phyloP scores from a whole-genome alignment of 2,113 vertebrate genomes.

The Delphinus delphis region DNA sequence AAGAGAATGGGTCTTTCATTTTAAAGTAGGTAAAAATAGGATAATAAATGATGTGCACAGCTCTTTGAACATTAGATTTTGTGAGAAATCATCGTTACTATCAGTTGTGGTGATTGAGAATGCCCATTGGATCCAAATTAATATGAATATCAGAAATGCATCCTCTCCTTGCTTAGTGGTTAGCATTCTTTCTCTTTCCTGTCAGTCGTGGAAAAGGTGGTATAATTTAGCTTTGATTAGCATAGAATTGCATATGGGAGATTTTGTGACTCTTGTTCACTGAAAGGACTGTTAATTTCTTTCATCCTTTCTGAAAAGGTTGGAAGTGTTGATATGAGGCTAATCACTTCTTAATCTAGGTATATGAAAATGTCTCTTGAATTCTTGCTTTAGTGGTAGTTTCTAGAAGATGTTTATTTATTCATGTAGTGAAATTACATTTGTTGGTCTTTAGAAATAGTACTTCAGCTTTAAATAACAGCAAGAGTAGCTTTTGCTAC shows the following conservation, averaged over 20 bases:
- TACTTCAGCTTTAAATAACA: constrained; percentile 29
- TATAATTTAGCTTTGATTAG: background rate
- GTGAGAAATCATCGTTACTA: background rate
- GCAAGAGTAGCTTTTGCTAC: background rate
- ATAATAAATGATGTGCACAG: background rate
- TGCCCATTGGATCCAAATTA: background rate
- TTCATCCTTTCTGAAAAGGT: background rate
- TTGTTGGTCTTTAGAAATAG: background rate
- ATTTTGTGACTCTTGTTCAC: background rate
- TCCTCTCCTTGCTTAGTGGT: background rate
- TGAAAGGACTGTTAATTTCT: constrained; percentile 7
- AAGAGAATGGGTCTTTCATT: background rate
- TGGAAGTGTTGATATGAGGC: background rate
- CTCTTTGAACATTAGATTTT: constrained; percentile 39
- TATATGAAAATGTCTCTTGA: constrained; percentile 12
- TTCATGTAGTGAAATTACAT: background rate
- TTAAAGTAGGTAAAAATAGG: constrained; percentile 34
- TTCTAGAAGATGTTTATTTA: background rate
- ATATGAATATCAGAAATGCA: background rate
- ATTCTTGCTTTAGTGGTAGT: background rate
- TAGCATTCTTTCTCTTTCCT: background rate
- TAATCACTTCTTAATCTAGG: background rate
- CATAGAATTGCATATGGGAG: background rate
- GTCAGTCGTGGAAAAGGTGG: background rate
- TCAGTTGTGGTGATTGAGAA: background rate